These are phyloP conservation scores for Cherax destructor DNA, from an alignment of 1,140 invertebrate genomes.

Conservation along the genomic window DNA sequence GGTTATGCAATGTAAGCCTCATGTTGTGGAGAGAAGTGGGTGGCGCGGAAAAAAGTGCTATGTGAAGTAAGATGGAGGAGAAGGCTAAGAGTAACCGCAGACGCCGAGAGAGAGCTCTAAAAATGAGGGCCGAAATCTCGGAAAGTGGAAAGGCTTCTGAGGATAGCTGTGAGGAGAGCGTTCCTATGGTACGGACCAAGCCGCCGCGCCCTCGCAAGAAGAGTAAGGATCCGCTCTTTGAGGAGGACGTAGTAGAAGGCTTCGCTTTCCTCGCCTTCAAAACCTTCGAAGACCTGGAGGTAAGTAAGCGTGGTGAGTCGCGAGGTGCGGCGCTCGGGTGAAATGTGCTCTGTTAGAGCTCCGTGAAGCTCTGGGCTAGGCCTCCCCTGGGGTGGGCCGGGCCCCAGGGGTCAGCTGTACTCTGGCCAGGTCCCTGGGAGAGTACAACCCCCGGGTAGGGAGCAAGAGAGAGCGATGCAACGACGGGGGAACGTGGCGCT, in stretches of 20 bases:
- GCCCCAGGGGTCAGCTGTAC: not conserved
- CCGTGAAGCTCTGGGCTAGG: not conserved
- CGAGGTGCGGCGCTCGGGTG: not conserved
- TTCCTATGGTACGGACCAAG: slow-evolving; percentile 56
- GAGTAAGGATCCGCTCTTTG: slow-evolving; percentile 62
- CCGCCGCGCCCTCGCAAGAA: slow-evolving; percentile 64
- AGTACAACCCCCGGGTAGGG: not conserved
- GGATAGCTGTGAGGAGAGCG: slow-evolving; percentile 64
- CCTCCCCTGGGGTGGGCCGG: not conserved
- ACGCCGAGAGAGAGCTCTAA: slow-evolving; percentile 66
- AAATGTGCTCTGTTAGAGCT: not conserved
- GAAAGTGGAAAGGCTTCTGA: slow-evolving; percentile 59
- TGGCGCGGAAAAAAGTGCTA: slow-evolving; percentile 60
- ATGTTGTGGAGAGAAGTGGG: slow-evolving; percentile 66
- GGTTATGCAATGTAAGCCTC: slow-evolving; percentile 55
- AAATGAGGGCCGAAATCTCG: slow-evolving; percentile 68
- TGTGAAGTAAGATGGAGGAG: slow-evolving; percentile 66
- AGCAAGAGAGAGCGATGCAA: slow-evolving; percentile 40
- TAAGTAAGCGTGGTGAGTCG: slow-evolving; percentile 33
- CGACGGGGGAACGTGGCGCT: slow-evolving; percentile 57
- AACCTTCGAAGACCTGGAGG: slow-evolving; percentile 68
- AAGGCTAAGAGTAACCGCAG: slow-evolving; percentile 66
- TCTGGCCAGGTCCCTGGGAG: slow-evolving; percentile 19
- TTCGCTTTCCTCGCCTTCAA: slow-evolving; percentile 70
- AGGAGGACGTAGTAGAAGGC: slow-evolving; percentile 69